Evolutionary conservation across 2,888 invertebrate genomes (phyloP).

Genomic region (Drosophila putrida): DNA sequence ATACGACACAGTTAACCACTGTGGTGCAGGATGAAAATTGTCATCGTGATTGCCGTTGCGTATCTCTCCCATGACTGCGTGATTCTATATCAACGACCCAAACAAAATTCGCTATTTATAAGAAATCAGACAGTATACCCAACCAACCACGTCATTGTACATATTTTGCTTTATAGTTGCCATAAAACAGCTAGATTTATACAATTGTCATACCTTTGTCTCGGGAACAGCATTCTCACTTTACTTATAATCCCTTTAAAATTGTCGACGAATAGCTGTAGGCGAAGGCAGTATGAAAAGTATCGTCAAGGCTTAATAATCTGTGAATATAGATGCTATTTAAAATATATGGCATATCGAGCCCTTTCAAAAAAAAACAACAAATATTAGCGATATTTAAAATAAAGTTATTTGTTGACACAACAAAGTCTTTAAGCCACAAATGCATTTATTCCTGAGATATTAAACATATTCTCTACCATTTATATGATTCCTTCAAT

Average conservation of each 20-base stretch:
- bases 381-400: too few relatives aligned
- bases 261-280: neutral
- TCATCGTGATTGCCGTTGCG: conserved; percentile 22
- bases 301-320: too few relatives aligned
- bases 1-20: conserved; percentile 76
- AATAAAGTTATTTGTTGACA: too few relatives aligned
- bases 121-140: neutral
- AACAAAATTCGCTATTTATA: conserved; percentile 48
- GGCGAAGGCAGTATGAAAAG: neutral
- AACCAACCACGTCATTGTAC: conserved; percentile 7
- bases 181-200: conserved; percentile 19
- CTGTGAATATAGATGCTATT: too few relatives aligned
- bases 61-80: conserved; percentile 56
- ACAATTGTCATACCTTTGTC: conserved; percentile 37
- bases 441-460: too few relatives aligned
- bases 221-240: neutral
- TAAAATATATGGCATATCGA: too few relatives aligned
- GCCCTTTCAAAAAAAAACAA: too few relatives aligned
- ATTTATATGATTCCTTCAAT: too few relatives aligned
- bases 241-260: neutral
- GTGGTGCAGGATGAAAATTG: conserved; percentile 55
- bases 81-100: conserved; percentile 25
- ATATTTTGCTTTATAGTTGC: conserved; percentile 14
- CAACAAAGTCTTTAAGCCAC: too few relatives aligned
- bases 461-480: too few relatives aligned